A percentile compares a stretch with the other conserved stretches of the same genome.
phyloP scores from a whole-genome alignment of 2,888 invertebrate species.

The Panopea generosa region DNA sequence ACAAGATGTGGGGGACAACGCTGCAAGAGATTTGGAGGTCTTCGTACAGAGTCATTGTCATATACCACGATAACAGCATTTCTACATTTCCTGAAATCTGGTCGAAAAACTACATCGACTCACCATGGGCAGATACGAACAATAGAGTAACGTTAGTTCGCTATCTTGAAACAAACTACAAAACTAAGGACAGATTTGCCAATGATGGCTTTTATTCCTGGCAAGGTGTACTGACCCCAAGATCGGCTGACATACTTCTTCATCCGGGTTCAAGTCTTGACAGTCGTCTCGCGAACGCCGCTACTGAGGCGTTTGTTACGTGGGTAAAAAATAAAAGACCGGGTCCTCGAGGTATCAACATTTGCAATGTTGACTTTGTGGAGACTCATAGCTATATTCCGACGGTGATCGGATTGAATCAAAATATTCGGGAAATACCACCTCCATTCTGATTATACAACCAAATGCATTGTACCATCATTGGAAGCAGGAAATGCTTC shows the following conservation, averaged over 20 bases:
- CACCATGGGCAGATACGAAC: conserved; percentile 93
- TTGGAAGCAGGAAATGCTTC: too few species aligned
- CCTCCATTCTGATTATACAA: too few species aligned
- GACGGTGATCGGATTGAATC: conserved; percentile 63
- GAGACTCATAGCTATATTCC: conserved; percentile 84
- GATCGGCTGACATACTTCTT: conserved; percentile 67
- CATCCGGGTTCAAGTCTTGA: conserved; percentile 83
- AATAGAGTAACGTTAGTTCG: conserved; percentile 87
- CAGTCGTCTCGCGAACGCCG: conserved; percentile 83
- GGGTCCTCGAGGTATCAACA: conserved; percentile 88
- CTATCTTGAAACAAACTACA: conserved; percentile 88
- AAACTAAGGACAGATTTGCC: conserved; percentile 85
- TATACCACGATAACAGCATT: conserved; percentile 77
- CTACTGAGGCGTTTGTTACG: conserved; percentile 80
- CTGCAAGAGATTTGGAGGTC: conserved; percentile 87
- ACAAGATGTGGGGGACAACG: conserved; percentile 88
- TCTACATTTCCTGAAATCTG: conserved; percentile 85
- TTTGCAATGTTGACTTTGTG: conserved; percentile 93
- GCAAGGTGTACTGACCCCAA: conserved; percentile 92
- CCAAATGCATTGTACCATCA: too few species aligned
- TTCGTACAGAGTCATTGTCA: conserved; percentile 86
- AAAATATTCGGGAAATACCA: too few species aligned
- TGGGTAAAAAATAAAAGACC: conserved; percentile 83
- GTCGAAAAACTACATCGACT: conserved; percentile 90
- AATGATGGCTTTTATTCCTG: conserved; percentile 90